Base-by-base conservation (phyloP, 2,113 vertebrate species). In the Mus pahari region DNA sequence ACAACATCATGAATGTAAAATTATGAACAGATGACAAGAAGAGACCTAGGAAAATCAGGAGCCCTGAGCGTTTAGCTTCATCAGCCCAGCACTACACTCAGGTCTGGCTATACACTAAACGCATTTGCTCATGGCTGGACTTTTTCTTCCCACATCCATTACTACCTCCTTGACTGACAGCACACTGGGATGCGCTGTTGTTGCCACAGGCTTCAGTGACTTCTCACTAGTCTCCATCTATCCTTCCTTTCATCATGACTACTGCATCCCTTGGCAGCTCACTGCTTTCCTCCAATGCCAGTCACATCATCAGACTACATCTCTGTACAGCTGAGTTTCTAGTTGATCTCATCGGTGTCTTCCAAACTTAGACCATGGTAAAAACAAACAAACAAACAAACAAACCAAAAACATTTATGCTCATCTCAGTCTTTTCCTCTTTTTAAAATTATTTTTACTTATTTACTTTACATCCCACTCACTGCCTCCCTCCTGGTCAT, bases 1-100 rank as follows among this genome's bases (percentile, higher is more conserved):
- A 75, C 14, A 79, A 62, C 62, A 42, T 45, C 87, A 60, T 55
- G 62, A 92, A 91, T 36, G 45, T 19, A 55, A 86, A 97, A 55
- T 33, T 71, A 14, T 77, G 60, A 95, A 89, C 28, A 84, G 33
- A 71, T 4, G 0, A 22, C 91, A 84, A 28, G 14, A 71, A 94
- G 28, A 13, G 26, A 62, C 7, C 55, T 22, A 3, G 45, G 42
- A 42, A 24, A 70, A 75, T 13, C 53, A 71, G 17, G 16, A 83
- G 4, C 7, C 64, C 19, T 13, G 22, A 86, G 33, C 39, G 26
- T 92, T 39, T 60, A 75, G 20, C 6, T 77, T 91, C 58, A 36
- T 77, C 70, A 60, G 39, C 9, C 81, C 39, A 26, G 28, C 0
- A 33, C n/a, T 31, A 77, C 48, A 66, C 10, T 28, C 3, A 39